Percentiles rank a stretch among this genome's conserved stretches.
These are phyloP conservation scores for Drosophila nebulosa DNA, from an alignment of 1,140 invertebrate genomes.

Conservation along the genomic window DNA sequence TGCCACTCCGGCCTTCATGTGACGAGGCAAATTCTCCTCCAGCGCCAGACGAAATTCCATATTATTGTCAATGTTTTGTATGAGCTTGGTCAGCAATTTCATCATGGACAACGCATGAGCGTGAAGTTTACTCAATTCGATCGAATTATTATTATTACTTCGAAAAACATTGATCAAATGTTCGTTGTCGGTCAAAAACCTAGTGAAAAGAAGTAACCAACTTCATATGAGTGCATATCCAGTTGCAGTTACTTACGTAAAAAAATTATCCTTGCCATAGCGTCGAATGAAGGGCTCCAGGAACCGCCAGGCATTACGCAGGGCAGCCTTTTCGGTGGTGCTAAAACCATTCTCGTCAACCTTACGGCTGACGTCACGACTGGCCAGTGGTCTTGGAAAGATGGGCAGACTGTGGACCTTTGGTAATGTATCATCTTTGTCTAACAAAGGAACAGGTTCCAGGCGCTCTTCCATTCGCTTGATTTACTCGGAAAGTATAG, in stretches of 20 bases:
- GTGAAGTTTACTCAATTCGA: constrained; percentile 22
- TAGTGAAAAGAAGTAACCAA: background rate
- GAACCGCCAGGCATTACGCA: constrained; percentile 41
- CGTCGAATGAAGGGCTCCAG: constrained; percentile 41
- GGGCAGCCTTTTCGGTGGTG: constrained; percentile 20
- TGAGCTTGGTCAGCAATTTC: constrained; percentile 20
- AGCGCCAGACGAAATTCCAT: constrained; percentile 29
- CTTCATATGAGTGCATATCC: background rate
- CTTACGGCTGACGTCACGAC: background rate
- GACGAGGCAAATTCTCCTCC: constrained; percentile 25
- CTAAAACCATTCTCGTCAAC: constrained; percentile 33
- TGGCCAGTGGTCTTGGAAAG: constrained; percentile 32
- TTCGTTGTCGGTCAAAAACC: constrained; percentile 26
- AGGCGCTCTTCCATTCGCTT: background rate
- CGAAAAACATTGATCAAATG: constrained; percentile 24
- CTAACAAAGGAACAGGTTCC: background rate
- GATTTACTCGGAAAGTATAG: background rate
- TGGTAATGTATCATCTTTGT: background rate
- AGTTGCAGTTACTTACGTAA: constrained; percentile 6
- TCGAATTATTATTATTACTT: constrained; percentile 3
- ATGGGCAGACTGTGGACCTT: background rate
- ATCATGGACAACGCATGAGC: constrained; percentile 31
- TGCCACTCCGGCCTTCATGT: constrained; percentile 30
- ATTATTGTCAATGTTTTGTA: constrained; percentile 16
- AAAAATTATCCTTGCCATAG: constrained; percentile 40